phyloP scores from a whole-genome alignment of 2,888 invertebrate species.

The Erebia ligea region DNA sequence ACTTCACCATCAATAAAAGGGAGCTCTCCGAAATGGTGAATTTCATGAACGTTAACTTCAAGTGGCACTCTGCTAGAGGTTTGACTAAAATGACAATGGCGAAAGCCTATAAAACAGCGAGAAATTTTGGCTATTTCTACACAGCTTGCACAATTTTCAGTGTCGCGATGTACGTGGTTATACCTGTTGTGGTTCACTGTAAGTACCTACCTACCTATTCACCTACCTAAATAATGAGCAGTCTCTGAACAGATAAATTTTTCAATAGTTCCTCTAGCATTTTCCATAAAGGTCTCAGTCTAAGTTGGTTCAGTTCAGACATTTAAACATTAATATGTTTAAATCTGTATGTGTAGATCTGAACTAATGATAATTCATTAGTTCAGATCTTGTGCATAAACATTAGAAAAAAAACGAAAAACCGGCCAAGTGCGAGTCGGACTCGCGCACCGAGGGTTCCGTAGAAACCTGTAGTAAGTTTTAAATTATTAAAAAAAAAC shows the following conservation, averaged over 20 bases:
- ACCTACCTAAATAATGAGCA: not conserved
- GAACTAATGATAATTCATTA: too few relatives aligned
- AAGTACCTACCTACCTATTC: conserved; percentile 53
- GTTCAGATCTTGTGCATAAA: too few relatives aligned
- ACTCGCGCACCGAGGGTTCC: too few relatives aligned
- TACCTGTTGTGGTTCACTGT: conserved; percentile 65
- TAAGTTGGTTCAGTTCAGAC: too few relatives aligned
- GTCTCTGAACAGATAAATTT: not conserved
- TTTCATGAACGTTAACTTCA: conserved; percentile 65
- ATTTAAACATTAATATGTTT: too few relatives aligned
- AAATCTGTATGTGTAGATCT: too few relatives aligned
- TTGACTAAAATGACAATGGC: conserved; percentile 73
- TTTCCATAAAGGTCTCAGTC: too few relatives aligned
- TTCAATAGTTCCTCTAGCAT: too few relatives aligned
- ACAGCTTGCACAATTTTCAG: conserved; percentile 70
- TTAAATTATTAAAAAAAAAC: too few relatives aligned
- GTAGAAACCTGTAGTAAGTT: too few relatives aligned
- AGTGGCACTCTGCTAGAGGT: conserved; percentile 66
- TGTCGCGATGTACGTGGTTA: conserved; percentile 62
- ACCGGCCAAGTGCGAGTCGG: too few relatives aligned
- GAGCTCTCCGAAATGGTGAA: conserved; percentile 59
- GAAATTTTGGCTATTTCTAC: conserved; percentile 64
- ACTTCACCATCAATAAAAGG: conserved; percentile 58
- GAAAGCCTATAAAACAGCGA: conserved; percentile 58
- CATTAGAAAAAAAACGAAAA: too few relatives aligned